Base-by-base conservation (phyloP, 2,888 invertebrate species). In the Eristalinus sepulchralis region DNA sequence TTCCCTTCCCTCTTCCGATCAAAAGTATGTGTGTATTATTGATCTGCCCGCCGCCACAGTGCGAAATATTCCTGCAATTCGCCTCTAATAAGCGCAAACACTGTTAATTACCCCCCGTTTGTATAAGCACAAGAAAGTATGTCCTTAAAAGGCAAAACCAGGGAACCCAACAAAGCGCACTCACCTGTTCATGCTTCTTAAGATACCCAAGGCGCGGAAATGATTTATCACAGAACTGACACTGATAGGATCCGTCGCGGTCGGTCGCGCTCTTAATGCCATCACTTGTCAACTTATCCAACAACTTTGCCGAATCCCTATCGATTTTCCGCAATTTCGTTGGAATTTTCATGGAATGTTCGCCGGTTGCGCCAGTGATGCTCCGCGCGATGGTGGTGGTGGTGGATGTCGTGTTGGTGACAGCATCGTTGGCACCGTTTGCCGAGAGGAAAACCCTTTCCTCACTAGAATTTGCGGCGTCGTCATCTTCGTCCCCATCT, bases 161-260 rank as follows among this genome's bases (percentile, higher is more conserved):
- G 31, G 59, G 60, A 67, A 63, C 31, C 57, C 57, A 62, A 63
- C 62, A 39, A 36, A 17, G 59, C 47, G 10, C 24, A 90, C 93
- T 91, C 93, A 97, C 97, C 96, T 97, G 97, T 93, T 98, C 97
- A 94, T 98, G 98, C 93, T 97, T 96, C 93, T 97, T 97, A 89
- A 98, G 95, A 92, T 97, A 96, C 88, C 96, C 96, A 89, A 96
- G 95, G 89, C 97, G 94, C 20, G 97, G 96, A 93, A 97, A 98
- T 89, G 97, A 97, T 92, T 97, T 96, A 91, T 97, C 97, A 94
- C 98, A 98, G 94, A 97, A 97, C 93, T 96, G 96, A 93, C 97
- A 98, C 91, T 96, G 96, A 94, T 97, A 97, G 86, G 97, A 97
- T 88, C 97, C 96, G 92, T 95, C 94, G 90, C 91, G 90, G 88